Base-by-base conservation (phyloP, 1,140 invertebrate species). In the Yoshiicerus persimilis region DNA sequence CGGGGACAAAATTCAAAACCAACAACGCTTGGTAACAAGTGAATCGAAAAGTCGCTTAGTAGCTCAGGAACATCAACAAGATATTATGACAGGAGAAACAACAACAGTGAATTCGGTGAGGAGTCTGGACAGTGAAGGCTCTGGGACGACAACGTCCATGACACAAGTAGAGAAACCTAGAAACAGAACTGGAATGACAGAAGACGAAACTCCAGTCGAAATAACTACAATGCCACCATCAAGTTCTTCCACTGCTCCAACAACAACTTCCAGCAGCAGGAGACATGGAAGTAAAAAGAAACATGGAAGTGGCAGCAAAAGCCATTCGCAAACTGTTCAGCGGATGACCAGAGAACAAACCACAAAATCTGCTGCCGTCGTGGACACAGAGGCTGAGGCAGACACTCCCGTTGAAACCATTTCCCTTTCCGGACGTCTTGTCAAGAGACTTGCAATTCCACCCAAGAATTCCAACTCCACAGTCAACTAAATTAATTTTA, bases 291-390 rank as follows among this genome's bases (percentile, higher is more conserved):
- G 47, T 16, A 34, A 38, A n/a, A 80, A 34, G 13, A 32, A 34
- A n/a, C 20, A 23, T 10, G 20, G 41, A 8, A 47, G 39, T 10
- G 8, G 23, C 3, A 56, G 30, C n/a, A 41, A 47, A 27, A 56
- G 23, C 23, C 83, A 38, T 10, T 47, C 83, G 4, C 38, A 56
- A 56, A 84, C 83, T 25, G 83, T 47, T 20, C 23, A 23, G 83
- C 47, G 83, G 39, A 84, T 84, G 83, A 84, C 83, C 13, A 84
- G 83, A 84, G 83, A 84, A 23, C 27, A 84, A 13, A 84, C 83
- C 10, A 84, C 83, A 13, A 84, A 47, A 23, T 23, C 38, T 30
- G 27, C 8, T 47, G 11, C 27, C 16, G 39, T 32, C 23, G 23
- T 27, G 25, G 38, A 41, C 20, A 20, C 16, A 0, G 80, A 41